Evolutionary conservation across 1,140 invertebrate species (phyloP), one percentile per base, ranked within the genome.

Genomic region (Leptinotarsa undecemlineata): DNA sequence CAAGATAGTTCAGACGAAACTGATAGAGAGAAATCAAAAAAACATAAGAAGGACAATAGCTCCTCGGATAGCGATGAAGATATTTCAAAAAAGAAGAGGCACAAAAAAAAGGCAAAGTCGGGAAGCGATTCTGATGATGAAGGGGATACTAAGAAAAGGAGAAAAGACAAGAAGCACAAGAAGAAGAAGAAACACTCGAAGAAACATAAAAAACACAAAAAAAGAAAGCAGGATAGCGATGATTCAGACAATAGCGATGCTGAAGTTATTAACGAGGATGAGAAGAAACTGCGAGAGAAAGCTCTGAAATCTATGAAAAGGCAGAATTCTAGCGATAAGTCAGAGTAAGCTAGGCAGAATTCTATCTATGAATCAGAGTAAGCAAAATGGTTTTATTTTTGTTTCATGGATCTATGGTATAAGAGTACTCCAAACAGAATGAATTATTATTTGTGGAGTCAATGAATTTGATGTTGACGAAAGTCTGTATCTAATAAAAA

Each of bases 201-300:
- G 85, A 91, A 91, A 77, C 89, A 90, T 72, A 87, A 90, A 73
- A 91, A 91, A 80, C 89, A 90, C 77, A 91, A 91, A 79, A 91
- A 91, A 83, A 89, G 88, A 82, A 90, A 90, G 78, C 88, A 87
- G 11, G 89, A 89, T 61, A 88, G 88, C 48, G 89, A 90, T 21
- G 89, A 90, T 74, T 89, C 89, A 20, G 89, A 90, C 72, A 88
- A 87, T 74, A 88, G 87, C 80, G 89, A 90, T 75, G 86, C 86
- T 23, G 89, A 92, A 62, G 84, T 86, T 17, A 83, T 90, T 62
- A 91, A 91, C 81, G 94, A 96, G 81, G 94, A 95, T 86, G 95
- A 96, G 82, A 94, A 93, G 82, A 94, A 93, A 85, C 87, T 96
- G 76, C 88, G 95, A n/a, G 94, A 96, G 84, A 91, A 94, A 79